Evolutionary conservation across 2,113 vertebrate genomes (phyloP).

Genomic region (Alligator sinensis): DNA sequence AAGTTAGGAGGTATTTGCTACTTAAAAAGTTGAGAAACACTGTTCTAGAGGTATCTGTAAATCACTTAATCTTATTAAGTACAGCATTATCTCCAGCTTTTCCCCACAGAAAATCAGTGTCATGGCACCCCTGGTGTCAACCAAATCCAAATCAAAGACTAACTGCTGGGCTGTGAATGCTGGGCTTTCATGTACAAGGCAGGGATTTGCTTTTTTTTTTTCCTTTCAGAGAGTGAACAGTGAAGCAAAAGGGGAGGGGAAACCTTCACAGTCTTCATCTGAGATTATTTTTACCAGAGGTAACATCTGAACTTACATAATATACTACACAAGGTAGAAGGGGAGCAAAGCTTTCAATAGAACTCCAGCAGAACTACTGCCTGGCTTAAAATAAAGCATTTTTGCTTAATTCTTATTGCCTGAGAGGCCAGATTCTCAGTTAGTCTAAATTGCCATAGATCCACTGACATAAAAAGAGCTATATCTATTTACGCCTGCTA

Average conservation of each 20-base stretch:
- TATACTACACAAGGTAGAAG: background rate
- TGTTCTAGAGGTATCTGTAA: conserved; percentile 48
- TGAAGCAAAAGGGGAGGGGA: background rate
- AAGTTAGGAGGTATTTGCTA: too few relatives aligned
- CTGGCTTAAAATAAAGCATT: background rate
- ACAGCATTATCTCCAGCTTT: conserved; percentile 44
- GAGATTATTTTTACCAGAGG: background rate
- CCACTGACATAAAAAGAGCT: background rate
- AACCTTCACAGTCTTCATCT: background rate
- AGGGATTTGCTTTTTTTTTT: conserved; percentile 17
- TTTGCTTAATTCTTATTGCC: background rate
- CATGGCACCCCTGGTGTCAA: conserved; percentile 12
- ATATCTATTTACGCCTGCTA: background rate
- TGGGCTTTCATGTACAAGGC: conserved; percentile 45
- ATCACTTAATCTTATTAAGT: conserved; percentile 62
- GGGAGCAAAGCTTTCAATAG: background rate
- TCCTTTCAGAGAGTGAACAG: background rate
- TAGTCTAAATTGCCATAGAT: background rate
- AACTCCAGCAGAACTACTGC: background rate
- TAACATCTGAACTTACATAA: background rate
- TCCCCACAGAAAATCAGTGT: conserved; percentile 2
- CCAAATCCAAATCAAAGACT: conserved; percentile 53
- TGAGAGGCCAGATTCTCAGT: background rate
- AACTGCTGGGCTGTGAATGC: conserved; percentile 31
- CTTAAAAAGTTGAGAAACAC: background rate